Base-by-base conservation (phyloP, 2,797 vertebrate species). In the Labroides dimidiatus region DNA sequence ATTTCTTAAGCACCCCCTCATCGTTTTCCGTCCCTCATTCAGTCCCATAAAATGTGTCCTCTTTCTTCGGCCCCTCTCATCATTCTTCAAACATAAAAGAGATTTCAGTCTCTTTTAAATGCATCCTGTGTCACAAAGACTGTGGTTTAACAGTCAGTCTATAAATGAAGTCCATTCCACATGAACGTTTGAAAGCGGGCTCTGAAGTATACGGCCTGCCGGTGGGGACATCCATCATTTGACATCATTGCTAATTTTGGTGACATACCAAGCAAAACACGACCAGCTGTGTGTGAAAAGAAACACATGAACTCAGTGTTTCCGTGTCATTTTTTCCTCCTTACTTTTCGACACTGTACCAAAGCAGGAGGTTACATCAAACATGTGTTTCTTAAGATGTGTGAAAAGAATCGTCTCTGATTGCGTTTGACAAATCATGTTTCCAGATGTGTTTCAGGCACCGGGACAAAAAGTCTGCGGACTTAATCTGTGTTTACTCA, bases 201-300 rank as follows among this genome's bases (percentile, higher is more conserved):
- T 80, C 60, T 77, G 79, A 64, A 74, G 75, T 19, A 30, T 49
- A 30, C 6, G n/a, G 67, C 62, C 72, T 78, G 73, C 77, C n/a
- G 51, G 50, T 33, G 54, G 66, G 81, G 75, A 89, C 87, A 87
- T 91, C 83, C 84, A 82, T 92, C 91, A 84, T 64, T n/a, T 87
- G 82, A 89, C 84, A 87, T 91, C 84, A 75, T 60, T 24, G 76
- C 83, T 89, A 80, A 90, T 90, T 84, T 81, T 45, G 67, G 81
- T 90, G 86, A 91, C 91, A 89, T 52, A 81, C 72, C 85, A 61
- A 0, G 63, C 73, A 80, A 90, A 89, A 89, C 87, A 92, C 78
- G 84, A 63, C 86, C 89, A 89, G 90, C 86, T 91, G 90, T 86
- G 80, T 82, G 69, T 81, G 78, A 80, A 84, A n/a, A 83, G 75